Conservation (phyloP, 2,113 vertebrate genomes). For the Mobula hypostoma region DNA sequence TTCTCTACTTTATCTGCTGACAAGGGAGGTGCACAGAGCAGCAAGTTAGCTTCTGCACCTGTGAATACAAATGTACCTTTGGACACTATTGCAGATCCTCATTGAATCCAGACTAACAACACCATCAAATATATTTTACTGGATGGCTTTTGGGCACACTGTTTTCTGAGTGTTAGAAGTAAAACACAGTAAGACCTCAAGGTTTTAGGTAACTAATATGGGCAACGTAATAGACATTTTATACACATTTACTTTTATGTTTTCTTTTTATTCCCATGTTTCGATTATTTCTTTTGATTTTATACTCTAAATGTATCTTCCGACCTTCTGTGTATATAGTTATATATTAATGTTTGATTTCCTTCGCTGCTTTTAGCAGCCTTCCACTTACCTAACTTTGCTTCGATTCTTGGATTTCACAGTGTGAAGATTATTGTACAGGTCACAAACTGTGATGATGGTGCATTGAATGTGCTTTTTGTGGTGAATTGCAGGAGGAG, state of each 20-base stretch:
- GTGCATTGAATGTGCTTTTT: not conserved
- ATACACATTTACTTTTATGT: not conserved
- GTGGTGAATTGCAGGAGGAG: not conserved
- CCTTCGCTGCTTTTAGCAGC: not conserved
- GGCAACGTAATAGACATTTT: not conserved
- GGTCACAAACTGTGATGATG: not conserved
- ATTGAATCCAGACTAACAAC: conserved; percentile 13
- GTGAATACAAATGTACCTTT: conserved; percentile 3
- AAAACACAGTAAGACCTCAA: not conserved
- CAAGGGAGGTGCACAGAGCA: not conserved
- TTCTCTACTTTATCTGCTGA: conserved; percentile 18
- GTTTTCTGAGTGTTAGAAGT: not conserved
- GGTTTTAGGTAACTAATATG: conserved; percentile 12
- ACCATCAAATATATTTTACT: not conserved
- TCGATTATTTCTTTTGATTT: not conserved
- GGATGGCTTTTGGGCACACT: not conserved
- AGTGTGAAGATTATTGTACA: not conserved
- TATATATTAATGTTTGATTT: not conserved
- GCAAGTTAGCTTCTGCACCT: not conserved
- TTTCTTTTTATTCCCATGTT: not conserved
- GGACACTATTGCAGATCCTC: not conserved
- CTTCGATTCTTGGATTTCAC: not conserved
- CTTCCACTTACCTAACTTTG: not conserved
- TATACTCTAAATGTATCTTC: not conserved
- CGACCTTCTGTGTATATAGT: not conserved